Evolutionary conservation across 2,113 vertebrate species (phyloP), one percentile per base, ranked within the genome.

Genomic region (Xiphophorus couchianus): DNA sequence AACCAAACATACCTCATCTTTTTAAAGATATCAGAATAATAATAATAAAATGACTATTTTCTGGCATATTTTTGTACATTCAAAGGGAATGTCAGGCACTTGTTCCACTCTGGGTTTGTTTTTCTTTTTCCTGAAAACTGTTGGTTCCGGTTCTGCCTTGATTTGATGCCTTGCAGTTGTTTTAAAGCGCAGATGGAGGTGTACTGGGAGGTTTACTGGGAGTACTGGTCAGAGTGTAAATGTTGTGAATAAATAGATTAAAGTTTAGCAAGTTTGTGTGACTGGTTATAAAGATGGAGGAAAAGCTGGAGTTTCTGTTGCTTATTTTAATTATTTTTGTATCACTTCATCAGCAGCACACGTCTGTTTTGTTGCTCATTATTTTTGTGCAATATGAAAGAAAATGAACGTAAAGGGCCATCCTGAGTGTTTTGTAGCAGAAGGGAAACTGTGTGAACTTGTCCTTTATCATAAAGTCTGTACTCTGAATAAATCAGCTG

Each of bases 21-120:
- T 97, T 96, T 96, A 96, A 94, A 94, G 9, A 66, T n/a, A 67
- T 33, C 66, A 95, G 95, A 96, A 96, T 94, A 28, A 48, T 17
- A 42, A 42, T 42, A 42, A 42, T 42, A 42, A 42, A 14, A 95
- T 39, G 96, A 95, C 94, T 97, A 97, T 97, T 97, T 98, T 97
- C 96, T 96, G 95, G 95, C 95, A 91, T 98, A 97, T 98, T 98
- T 98, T 98, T 97, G 96, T 98, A 98, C 96, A 96, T 96, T 96
- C 94, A 94, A 94, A 96, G 95, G 96, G 95, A 96, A 95, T 95
- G 95, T 96, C 95, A 94, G 96, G 96, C 96, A 97, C 96, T 97
- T 58, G 95, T 96, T 60, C 44, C 62, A 71, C 75, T 65, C 28
- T 69, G 27, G 62, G 14, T 39, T 35, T 30, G 22, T 37, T 66